These are phyloP conservation scores for Rhea americana DNA, from an alignment of 2,113 vertebrate genomes.

Conservation along the genomic window DNA sequence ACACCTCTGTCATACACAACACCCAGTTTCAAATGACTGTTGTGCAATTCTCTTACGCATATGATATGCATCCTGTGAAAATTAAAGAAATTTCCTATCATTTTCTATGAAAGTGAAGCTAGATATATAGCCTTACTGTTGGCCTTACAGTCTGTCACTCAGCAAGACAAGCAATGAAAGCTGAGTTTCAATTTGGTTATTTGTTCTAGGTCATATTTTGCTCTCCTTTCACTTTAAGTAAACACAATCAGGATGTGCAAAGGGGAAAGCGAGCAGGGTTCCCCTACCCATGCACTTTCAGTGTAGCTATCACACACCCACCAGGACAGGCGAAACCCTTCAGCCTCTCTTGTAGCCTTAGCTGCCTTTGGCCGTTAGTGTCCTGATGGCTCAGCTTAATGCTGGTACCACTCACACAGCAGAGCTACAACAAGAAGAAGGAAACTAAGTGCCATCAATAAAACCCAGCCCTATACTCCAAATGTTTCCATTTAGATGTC, in stretches of 20 bases:
- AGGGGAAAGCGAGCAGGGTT: neutral
- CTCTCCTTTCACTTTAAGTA: neutral
- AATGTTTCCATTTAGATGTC: neutral
- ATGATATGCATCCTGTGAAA: neutral
- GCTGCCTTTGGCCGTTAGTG: neutral
- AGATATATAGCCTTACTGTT: neutral
- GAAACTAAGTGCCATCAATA: neutral
- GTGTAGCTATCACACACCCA: fast-evolving
- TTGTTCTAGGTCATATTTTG: neutral
- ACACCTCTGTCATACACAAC: neutral
- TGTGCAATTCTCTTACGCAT: neutral
- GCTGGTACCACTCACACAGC: neutral
- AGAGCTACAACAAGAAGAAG: neutral
- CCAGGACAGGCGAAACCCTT: neutral
- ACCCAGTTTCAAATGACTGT: neutral
- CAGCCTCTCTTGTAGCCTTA: neutral
- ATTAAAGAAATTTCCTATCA: neutral
- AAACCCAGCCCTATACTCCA: neutral
- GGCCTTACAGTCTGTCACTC: neutral
- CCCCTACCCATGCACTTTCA: neutral
- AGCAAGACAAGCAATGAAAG: neutral
- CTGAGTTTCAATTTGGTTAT: neutral
- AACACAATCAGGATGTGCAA: neutral
- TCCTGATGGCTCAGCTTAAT: neutral
- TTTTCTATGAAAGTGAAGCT: neutral